These are phyloP conservation scores for Rhopalosiphum maidis DNA, from an alignment of 1,140 invertebrate genomes.

Conservation along the genomic window DNA sequence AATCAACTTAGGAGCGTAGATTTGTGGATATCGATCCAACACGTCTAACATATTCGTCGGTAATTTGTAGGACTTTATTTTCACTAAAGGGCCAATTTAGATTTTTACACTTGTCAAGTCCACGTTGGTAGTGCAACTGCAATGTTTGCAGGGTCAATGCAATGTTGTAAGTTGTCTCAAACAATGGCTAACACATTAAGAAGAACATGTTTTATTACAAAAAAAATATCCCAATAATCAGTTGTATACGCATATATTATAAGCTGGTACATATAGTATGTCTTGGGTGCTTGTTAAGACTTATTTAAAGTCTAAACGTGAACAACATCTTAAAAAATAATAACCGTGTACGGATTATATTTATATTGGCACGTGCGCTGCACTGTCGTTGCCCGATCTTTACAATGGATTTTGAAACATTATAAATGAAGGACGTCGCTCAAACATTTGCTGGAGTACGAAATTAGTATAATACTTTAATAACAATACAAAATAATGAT, in stretches of 20 bases:
- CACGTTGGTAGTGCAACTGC: background rate
- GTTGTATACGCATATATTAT: background rate
- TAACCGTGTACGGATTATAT: background rate
- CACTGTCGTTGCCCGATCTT: background rate
- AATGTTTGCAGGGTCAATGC: background rate
- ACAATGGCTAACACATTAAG: background rate
- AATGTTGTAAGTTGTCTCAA: background rate
- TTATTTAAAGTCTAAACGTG: background rate
- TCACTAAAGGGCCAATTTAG: background rate
- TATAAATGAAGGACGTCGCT: background rate
- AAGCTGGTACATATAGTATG: background rate
- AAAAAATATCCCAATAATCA: background rate
- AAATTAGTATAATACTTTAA: background rate
- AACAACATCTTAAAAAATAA: background rate
- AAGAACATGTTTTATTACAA: background rate
- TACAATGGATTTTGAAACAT: slow-evolving; percentile 6
- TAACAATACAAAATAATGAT: background rate
- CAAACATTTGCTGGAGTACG: background rate
- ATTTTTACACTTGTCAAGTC: background rate
- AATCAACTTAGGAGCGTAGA: too few species aligned
- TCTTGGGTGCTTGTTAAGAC: background rate
- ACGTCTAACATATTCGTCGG: background rate
- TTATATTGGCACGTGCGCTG: background rate
- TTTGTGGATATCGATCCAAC: too few species aligned
- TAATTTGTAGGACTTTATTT: background rate